Evolutionary conservation across 1,140 invertebrate genomes (phyloP), one percentile per base, ranked within the genome.

Genomic region (Zaprionus africanus): DNA sequence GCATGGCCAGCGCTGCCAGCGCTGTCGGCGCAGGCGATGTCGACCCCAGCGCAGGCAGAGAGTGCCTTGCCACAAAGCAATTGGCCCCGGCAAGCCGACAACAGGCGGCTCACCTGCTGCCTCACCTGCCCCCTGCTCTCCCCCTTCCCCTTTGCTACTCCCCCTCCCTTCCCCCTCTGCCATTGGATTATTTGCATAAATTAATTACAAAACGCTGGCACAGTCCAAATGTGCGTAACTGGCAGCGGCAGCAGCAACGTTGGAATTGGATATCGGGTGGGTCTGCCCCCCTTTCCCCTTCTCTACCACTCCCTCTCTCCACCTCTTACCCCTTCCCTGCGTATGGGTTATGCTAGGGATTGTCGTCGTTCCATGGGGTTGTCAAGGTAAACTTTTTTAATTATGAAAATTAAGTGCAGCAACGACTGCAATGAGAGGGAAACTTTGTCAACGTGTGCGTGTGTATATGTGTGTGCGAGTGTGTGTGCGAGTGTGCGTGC

Each of bases 331-430:
- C 7, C 43, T 17, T 9, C 43, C 2, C 2, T 49, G 17, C 7
- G 54, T 28, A 26, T 12, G 70, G 31, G n/a, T 31, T 41, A 41
- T 64, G 62, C 58, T 43, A 11, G 61, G 62, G 26, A 49, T 54
- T 66, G 59, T 46, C 77, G 59, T 46, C 73, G 54, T 66, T 73
- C 68, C 78, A 66, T 60, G 78, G 83, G 73, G 78, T 87, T 76
- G 67, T 73, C 78, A 80, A 87, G 83, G 83, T 87, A 87, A 87
- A 87, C 83, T 87, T 87, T 87, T 87, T 87, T 87, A 87, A 87
- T 87, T 87, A 87, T 87, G 83, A 87, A 87, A 87, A 87, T 87
- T 82, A 87, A 87, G 83, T 87, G 83, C 83, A 87, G 70, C 67
- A 73, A 80, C 73, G 77, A 87, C 73, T 63, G 77, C 73, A 78